Conservation (phyloP, 2,888 invertebrate genomes). For the Zeuzera pyrina region DNA sequence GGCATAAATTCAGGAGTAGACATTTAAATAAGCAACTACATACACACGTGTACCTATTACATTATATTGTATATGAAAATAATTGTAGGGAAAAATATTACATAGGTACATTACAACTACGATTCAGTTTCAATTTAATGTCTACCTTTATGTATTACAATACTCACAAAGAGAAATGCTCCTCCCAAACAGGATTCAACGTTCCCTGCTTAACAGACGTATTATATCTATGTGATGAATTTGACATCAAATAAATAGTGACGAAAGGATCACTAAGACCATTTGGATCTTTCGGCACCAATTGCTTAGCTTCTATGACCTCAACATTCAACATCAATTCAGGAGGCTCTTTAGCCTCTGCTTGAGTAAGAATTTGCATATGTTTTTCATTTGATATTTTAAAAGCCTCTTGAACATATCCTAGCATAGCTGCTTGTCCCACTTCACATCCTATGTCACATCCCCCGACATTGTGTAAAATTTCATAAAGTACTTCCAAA, state of each 20-base stretch:
- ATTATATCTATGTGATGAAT: slow-evolving; percentile 84
- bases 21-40: too few species aligned
- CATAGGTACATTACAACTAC: too few species aligned
- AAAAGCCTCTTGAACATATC: slow-evolving; percentile 84
- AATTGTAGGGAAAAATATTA: too few species aligned
- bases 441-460: slow-evolving; percentile 82
- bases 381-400: slow-evolving; percentile 85
- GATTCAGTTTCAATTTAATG: too few species aligned
- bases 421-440: slow-evolving; percentile 78
- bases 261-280: slow-evolving; percentile 99
- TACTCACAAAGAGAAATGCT: slow-evolving; percentile 95
- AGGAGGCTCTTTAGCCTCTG: slow-evolving; percentile 86
- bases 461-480: slow-evolving; percentile 88
- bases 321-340: slow-evolving; percentile 88
- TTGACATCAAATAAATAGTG: slow-evolving; percentile 88
- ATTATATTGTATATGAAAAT: too few species aligned
- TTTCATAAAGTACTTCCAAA: slow-evolving; percentile 86
- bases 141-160: too few species aligned
- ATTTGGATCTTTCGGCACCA: slow-evolving; percentile 88
- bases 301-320: slow-evolving; percentile 88
- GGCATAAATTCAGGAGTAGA: too few species aligned
- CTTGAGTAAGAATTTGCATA: slow-evolving; percentile 78
- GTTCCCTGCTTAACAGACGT: slow-evolving; percentile 94
- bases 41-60: too few species aligned
- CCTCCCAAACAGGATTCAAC: slow-evolving; percentile 95